Conservation (phyloP, 2,888 invertebrate species). For the Tiliacea aurago region DNA sequence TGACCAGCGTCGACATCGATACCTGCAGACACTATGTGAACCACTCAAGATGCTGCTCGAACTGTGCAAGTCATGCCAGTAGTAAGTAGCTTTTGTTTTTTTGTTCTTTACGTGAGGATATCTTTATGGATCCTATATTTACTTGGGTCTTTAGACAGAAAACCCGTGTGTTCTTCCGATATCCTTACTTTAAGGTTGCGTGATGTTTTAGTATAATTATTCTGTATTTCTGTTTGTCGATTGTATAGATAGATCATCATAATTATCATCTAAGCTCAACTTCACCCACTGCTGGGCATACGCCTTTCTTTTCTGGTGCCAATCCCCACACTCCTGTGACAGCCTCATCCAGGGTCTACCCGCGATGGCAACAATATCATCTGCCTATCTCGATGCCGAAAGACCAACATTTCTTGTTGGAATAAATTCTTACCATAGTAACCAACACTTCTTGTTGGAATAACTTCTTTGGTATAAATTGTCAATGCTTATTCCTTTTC, state of each 20-base stretch:
- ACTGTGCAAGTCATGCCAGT: slow-evolving; percentile 91
- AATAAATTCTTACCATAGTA: too few species aligned
- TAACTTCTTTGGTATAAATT: not conserved
- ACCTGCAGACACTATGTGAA: slow-evolving; percentile 72
- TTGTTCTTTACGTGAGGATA: not conserved
- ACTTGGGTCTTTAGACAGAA: not conserved
- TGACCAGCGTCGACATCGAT: not conserved
- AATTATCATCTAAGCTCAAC: not conserved
- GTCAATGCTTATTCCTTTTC: not conserved
- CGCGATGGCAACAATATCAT: too few species aligned
- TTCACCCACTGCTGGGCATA: too few species aligned
- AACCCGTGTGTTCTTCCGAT: not conserved
- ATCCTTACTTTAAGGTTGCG: not conserved
- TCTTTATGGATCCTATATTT: not conserved
- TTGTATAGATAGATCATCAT: not conserved
- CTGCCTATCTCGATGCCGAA: too few species aligned
- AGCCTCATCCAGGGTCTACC: not conserved
- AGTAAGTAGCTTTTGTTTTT: slow-evolving; percentile 81
- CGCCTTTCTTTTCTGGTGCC: too few species aligned
- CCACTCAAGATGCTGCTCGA: slow-evolving; percentile 81
- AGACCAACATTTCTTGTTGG: not conserved
- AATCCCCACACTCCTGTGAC: not conserved
- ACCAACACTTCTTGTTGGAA: too few species aligned
- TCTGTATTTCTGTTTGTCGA: not conserved
- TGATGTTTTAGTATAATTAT: not conserved